Base-by-base conservation (phyloP, 2,797 vertebrate genomes). In the Xyrichtys novacula region DNA sequence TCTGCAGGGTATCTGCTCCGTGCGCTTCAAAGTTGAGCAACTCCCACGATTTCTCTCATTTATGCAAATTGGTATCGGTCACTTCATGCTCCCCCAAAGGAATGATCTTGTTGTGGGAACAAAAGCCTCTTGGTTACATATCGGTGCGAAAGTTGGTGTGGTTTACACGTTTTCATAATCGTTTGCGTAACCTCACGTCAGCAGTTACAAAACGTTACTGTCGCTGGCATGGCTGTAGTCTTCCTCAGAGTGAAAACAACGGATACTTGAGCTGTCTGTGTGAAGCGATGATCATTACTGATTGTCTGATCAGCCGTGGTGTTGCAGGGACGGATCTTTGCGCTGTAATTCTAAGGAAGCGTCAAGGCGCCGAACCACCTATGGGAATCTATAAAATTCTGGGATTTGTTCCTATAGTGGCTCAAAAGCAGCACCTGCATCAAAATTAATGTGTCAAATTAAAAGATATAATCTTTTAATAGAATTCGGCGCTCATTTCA, bases 111-210 rank as follows among this genome's bases (percentile, higher is more conserved):
- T n/a, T n/a, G n/a, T n/a, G n/a, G n/a, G 48, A 80, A 44, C 58
- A 15, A 39, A 28, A 28, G 10, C 11, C 42, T 7, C 43, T 12
- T 40, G 4, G 15, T 40, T 68, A 16, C 10, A 16, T 12, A 48
- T 42, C 28, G 31, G 19, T 39, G 32, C 36, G 36, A 71, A 85
- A 86, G 58, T 76, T 76, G 19, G 20, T 46, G 44, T 47, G 8
- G 9, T 36, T 61, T 6, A 48, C 25, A 5, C 31, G 57, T 70
- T 83, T 87, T 81, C 63, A 61, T 91, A 90, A 90, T 5, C 32
- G 71, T 88, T 91, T 93, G 88, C 88, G 87, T 92, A 92, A 93
- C 20, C 40, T 67, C 8, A 12, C 7, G 38, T 44, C 11, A 32
- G 25, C 32, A 31, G 49, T 91, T 90, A 85, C 88, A 80, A 85